These are phyloP conservation scores for Prolemur simus DNA, from an alignment of 2,113 vertebrate genomes.

Conservation along the genomic window DNA sequence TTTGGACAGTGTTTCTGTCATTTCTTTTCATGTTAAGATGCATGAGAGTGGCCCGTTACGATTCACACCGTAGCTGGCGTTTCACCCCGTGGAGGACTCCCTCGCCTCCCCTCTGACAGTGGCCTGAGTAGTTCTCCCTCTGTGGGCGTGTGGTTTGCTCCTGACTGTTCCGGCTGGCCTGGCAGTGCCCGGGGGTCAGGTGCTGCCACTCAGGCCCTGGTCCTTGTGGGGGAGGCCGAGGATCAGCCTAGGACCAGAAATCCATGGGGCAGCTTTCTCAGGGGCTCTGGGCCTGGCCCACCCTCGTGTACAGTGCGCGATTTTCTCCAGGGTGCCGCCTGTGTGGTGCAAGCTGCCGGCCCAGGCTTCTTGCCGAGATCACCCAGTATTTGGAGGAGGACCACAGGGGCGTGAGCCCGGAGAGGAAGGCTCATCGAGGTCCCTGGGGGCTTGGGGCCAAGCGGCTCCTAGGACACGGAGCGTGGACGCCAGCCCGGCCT, in stretches of 20 bases:
- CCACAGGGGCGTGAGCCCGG: too few relatives aligned
- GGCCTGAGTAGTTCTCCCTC: not conserved
- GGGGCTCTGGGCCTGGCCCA: fast-evolving
- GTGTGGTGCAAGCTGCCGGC: not conserved
- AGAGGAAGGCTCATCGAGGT: not conserved
- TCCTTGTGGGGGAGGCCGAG: too few relatives aligned
- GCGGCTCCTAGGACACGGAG: fast-evolving
- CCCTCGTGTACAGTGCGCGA: fast-evolving
- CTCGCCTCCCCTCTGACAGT: fast-evolving
- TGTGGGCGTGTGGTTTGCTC: too few relatives aligned
- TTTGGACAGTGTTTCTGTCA: too few relatives aligned
- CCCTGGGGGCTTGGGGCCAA: fast-evolving
- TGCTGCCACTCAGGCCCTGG: too few relatives aligned
- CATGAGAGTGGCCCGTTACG: fast-evolving
- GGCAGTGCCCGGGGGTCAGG: too few relatives aligned
- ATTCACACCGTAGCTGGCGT: not conserved
- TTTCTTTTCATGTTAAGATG: not conserved
- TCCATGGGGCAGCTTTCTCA: fast-evolving
- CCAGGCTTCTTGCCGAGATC: not conserved
- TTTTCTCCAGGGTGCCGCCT: fast-evolving
- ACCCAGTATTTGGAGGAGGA: not conserved
- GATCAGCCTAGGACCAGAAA: not conserved
- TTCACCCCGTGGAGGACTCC: fast-evolving
- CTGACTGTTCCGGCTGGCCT: too few relatives aligned
- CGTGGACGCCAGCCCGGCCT: fast-evolving